phyloP scores from a whole-genome alignment of 2,113 vertebrate species.

The Sturnira hondurensis region DNA sequence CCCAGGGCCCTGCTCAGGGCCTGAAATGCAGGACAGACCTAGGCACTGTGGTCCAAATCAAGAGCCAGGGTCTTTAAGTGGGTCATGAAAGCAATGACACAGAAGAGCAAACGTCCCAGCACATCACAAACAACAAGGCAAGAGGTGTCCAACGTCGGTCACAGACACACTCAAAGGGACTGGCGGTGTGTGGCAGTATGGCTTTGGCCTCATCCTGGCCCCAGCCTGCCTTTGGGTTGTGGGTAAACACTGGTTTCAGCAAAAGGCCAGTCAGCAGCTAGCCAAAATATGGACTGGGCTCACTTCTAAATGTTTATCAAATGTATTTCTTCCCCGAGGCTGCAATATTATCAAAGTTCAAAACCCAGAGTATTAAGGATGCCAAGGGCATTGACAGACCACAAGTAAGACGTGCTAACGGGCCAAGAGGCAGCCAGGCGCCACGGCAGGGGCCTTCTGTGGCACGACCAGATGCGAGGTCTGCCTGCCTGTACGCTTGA shows the following conservation, averaged over 20 bases:
- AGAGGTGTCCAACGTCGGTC: not conserved
- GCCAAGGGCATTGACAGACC: too few species aligned
- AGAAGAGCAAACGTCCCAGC: not conserved
- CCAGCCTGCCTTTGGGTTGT: not conserved
- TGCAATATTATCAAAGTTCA: not conserved
- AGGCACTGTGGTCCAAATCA: not conserved
- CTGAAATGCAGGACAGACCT: accelerated
- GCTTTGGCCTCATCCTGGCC: not conserved
- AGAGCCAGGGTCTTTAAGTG: accelerated
- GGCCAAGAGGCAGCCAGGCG: not conserved
- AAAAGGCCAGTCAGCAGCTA: not conserved
- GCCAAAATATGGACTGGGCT: not conserved
- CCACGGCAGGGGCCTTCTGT: not conserved
- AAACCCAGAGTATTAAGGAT: not conserved
- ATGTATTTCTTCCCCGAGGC: not conserved
- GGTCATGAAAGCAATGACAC: not conserved
- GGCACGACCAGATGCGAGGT: not conserved
- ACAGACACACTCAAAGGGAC: not conserved
- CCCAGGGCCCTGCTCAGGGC: not conserved
- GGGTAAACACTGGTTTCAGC: not conserved
- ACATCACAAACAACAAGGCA: accelerated
- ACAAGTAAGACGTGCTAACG: accelerated
- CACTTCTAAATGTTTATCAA: not conserved
- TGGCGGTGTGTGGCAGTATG: accelerated
- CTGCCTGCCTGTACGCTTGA: not conserved